phyloP scores from a whole-genome alignment of 2,113 vertebrate species.

The Elachura formosa region DNA sequence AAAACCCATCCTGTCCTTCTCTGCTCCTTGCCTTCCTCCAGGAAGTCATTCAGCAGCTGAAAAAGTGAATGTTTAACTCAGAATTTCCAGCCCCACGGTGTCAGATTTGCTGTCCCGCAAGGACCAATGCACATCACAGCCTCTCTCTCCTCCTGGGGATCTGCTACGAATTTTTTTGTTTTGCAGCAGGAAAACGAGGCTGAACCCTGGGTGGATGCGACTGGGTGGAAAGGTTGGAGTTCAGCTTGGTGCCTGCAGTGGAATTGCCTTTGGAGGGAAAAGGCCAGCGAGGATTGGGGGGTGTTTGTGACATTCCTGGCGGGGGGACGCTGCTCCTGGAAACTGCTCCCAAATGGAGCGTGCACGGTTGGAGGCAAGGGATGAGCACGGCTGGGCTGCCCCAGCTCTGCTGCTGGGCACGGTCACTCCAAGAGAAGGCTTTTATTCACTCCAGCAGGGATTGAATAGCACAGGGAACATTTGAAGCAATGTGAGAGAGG shows the following conservation, averaged over 20 bases:
- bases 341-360: not conserved
- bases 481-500: fast-evolving
- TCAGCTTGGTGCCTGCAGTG: not conserved
- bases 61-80: not conserved
- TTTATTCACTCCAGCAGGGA: fast-evolving
- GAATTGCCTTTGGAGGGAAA: not conserved
- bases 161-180: not conserved
- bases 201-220: not conserved
- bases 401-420: not conserved
- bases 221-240: not conserved
- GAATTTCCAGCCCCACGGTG: not conserved
- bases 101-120: not conserved
- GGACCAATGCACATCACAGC: not conserved
- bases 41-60: not conserved
- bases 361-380: not conserved
- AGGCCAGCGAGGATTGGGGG: not conserved
- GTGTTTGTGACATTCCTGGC: not conserved
- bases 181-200: fast-evolving
- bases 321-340: not conserved
- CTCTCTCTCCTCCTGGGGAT: not conserved
- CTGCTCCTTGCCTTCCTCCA: not conserved
- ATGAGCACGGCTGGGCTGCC: not conserved
- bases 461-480: fast-evolving
- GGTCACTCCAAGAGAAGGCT: fast-evolving
- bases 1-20: not conserved